Percentiles rank a stretch among this genome's conserved stretches.
These are phyloP conservation scores for Cichlasoma orientale DNA, from an alignment of 2,797 vertebrate species.

Conservation along the genomic window DNA sequence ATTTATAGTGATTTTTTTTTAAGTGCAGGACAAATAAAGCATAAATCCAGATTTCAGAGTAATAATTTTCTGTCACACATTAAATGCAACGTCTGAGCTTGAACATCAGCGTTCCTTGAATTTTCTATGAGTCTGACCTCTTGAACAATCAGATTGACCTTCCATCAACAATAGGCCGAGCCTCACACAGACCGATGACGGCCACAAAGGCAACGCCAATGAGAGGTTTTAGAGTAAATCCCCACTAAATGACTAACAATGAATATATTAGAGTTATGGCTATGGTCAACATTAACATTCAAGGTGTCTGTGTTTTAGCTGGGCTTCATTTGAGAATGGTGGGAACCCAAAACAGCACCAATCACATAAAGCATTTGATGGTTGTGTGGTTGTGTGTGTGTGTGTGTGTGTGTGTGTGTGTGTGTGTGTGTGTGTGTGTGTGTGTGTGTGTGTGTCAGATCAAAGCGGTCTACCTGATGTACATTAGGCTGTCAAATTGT, in stretches of 20 bases:
- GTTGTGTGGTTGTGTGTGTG: neutral
- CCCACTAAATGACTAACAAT: conserved; percentile 63
- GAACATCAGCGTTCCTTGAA: conserved; percentile 52
- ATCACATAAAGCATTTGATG: neutral
- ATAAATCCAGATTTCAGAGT: neutral
- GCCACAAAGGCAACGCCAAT: conserved; percentile 53
- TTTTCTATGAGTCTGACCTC: conserved; percentile 68
- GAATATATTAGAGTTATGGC: conserved; percentile 63
- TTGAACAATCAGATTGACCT: conserved; percentile 72
- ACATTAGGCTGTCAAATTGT: neutral
- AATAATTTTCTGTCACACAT: neutral
- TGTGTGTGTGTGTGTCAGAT: neutral
- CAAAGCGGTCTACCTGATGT: conserved; percentile 24
- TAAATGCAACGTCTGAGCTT: conserved; percentile 18
- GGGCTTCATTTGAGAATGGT: neutral
- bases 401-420: neutral
- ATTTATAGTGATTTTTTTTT: neutral
- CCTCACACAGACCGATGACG: conserved; percentile 43
- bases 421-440: neutral
- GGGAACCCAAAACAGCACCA: neutral
- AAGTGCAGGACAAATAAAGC: neutral
- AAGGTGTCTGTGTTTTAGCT: conserved; percentile 1
- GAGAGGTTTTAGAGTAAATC: conserved; percentile 69
- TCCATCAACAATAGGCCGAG: conserved; percentile 64
- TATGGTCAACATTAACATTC: conserved; percentile 14